A percentile compares a stretch with the other conserved stretches of the same genome.
Conservation (phyloP, 2,888 invertebrate species). For the Xestoiulus laeticollis region DNA sequence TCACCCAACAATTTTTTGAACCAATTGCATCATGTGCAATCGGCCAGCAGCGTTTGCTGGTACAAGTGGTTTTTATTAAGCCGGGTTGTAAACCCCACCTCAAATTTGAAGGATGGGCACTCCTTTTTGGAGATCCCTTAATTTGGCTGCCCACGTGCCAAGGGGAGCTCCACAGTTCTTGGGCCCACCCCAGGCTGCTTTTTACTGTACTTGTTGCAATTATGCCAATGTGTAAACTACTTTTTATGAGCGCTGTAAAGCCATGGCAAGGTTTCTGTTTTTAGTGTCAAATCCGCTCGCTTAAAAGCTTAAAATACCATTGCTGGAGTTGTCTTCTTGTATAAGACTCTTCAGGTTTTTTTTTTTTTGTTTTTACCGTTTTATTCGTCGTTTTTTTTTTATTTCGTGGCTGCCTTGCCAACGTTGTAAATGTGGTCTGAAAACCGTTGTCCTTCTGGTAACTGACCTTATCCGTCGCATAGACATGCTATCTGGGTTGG, state of each 20-base stretch:
- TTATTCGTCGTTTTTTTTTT: background rate
- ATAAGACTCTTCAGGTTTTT: background rate
- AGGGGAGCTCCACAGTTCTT: background rate
- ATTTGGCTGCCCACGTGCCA: background rate
- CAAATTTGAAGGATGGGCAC: background rate
- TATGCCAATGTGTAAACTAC: constrained; percentile 4
- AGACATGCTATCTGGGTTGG: background rate
- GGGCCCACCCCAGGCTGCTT: background rate
- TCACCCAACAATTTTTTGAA: background rate
- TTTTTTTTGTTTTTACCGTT: background rate
- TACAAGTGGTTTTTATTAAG: background rate
- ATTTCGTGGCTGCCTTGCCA: background rate
- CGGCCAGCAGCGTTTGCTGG: background rate
- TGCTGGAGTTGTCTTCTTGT: background rate
- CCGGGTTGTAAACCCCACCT: background rate
- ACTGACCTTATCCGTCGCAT: background rate
- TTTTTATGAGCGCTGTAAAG: constrained; percentile 11
- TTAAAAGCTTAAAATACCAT: constrained; percentile 31
- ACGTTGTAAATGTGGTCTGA: background rate
- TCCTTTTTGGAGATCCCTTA: background rate
- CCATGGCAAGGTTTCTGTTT: background rate
- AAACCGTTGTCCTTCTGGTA: constrained; percentile 40
- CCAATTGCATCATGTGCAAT: background rate
- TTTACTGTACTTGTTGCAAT: background rate
- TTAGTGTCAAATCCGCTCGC: constrained; percentile 10